phyloP scores from a whole-genome alignment of 2,113 vertebrate genomes.

The Holacanthus passer region DNA sequence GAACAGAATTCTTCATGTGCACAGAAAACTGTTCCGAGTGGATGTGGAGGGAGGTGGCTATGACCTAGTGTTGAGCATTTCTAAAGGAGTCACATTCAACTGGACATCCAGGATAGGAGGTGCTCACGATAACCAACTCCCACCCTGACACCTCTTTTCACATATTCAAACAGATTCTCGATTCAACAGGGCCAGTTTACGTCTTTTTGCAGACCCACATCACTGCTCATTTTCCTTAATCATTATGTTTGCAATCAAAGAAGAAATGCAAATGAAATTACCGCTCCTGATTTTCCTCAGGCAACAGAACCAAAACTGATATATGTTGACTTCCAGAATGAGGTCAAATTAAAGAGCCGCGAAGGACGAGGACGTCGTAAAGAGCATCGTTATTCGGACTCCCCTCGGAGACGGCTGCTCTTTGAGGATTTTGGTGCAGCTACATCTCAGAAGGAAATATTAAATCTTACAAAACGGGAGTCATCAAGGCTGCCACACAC shows the following conservation, averaged over 20 bases:
- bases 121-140: conserved; percentile 16
- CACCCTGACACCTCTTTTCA: not conserved
- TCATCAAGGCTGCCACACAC: not conserved
- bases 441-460: not conserved
- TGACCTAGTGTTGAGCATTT: conserved; percentile 7
- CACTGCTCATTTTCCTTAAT: not conserved
- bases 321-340: not conserved
- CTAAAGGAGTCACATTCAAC: not conserved
- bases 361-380: not conserved
- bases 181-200: not conserved
- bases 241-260: not conserved
- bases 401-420: not conserved
- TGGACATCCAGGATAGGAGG: not conserved
- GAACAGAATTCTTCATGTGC: conserved; percentile 6
- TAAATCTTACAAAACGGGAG: not conserved
- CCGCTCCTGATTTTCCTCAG: not conserved
- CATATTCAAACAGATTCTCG: not conserved
- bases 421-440: not conserved
- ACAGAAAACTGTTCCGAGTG: not conserved
- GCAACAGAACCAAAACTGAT: not conserved
- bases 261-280: not conserved
- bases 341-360: not conserved
- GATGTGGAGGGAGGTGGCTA: conserved; percentile 3
- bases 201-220: not conserved
- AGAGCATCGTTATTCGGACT: conserved; percentile 1